phyloP scores from a whole-genome alignment of 2,888 invertebrate species.

The Alentia gelatinosa region DNA sequence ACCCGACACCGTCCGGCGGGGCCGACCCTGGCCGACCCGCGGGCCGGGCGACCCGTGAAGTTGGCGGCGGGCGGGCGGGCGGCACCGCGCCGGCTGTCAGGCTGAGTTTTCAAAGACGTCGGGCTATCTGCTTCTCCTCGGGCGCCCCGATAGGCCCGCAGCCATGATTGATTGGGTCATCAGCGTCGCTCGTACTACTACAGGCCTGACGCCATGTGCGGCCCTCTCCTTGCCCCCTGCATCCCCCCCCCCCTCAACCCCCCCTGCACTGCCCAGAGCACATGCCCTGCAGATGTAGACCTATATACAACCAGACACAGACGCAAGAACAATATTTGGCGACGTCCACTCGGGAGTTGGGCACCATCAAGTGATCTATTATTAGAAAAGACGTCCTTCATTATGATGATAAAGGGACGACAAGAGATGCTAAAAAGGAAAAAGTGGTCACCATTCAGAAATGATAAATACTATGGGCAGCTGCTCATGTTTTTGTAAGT shows the following conservation, averaged over 20 bases:
- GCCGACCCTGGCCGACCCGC: too few species aligned
- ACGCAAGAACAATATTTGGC: neutral
- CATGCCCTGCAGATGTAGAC: neutral
- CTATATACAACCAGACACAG: neutral
- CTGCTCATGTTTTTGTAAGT: neutral
- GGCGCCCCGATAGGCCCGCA: neutral
- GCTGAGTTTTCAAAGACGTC: neutral
- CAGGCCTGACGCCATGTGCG: neutral
- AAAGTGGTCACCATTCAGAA: neutral
- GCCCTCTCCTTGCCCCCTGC: neutral
- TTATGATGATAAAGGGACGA: neutral
- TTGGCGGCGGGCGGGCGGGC: neutral
- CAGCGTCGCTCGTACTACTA: neutral
- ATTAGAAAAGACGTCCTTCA: neutral
- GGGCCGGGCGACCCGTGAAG: too few species aligned
- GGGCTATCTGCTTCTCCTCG: slow-evolving; percentile 25
- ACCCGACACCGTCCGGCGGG: too few species aligned
- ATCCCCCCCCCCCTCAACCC: neutral
- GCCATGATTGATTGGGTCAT: slow-evolving; percentile 31
- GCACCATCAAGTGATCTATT: neutral
- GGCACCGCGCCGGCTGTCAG: slow-evolving; percentile 11
- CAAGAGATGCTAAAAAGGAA: neutral
- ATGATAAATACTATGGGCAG: neutral
- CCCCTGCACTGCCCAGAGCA: neutral
- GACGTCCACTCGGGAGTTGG: neutral